Evolutionary conservation across 2,888 invertebrate species (phyloP), one percentile per base, ranked within the genome.

Genomic region (Drosophila anomelani): DNA sequence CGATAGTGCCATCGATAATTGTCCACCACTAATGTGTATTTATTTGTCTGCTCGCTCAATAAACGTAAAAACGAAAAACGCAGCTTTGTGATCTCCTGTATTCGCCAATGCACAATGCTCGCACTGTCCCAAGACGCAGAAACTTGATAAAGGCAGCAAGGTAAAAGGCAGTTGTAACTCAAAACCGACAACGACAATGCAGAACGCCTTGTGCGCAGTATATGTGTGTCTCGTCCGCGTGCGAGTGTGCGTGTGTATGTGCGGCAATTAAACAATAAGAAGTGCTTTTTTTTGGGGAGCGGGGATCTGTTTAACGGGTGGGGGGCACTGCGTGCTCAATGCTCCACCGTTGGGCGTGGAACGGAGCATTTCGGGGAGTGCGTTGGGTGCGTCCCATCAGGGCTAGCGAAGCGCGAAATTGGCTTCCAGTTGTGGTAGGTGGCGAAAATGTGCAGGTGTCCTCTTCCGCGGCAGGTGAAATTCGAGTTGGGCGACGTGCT

Each of bases 371-470:
- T 51, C 32, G 38, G 34, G 39, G 51, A 44, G 29, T 20, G 20
- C 39, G n/a, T 58, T n/a, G 26, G 51, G 47, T 64, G 49, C 54
- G 66, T 82, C 72, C 66, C 77, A 80, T 56, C 69, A 63, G 70
- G 77, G 76, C 70, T 78, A 85, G 64, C 85, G 79, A 85, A 82
- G 78, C 87, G 82, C 75, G 70, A 79, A 87, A 85, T 85, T 78
- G 57, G 38, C 77, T 64, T 70, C 70, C 75, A 76, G 66, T 71
- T 72, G 64, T 51, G 26, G 54, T 67, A 71, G 67, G 51, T 69
- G 68, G 41, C 51, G 44, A 38, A 32, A 55, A 34, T 61, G 63
- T 38, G 60, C 64, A 55, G 55, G 44, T 44, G 51, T 60, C 55
- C 53, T 46, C 39, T 54, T 36, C 47, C 71, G 72, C 66, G 63